A percentile compares a stretch with the other conserved stretches of the same genome.
Evolutionary conservation across 2,113 vertebrate genomes (phyloP).

Genomic region (Dinomys branickii): DNA sequence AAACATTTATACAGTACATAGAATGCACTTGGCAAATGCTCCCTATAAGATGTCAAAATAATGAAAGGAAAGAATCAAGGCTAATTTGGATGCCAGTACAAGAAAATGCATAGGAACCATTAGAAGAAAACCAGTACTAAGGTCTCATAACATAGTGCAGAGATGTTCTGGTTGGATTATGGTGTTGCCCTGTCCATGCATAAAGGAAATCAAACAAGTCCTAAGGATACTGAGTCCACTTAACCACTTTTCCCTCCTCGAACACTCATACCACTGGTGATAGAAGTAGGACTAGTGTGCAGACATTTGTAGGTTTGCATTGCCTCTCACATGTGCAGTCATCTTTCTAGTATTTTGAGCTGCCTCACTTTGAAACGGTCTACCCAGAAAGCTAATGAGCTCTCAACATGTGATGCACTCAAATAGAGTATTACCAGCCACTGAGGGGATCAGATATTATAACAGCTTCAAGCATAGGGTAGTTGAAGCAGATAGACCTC

Average conservation of each 20-base stretch:
- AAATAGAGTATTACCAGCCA: constrained; percentile 7
- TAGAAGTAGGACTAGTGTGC: background rate
- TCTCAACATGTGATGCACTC: background rate
- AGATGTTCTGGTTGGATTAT: background rate
- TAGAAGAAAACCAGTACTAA: background rate
- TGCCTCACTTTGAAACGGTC: constrained; percentile 3
- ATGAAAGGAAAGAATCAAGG: background rate
- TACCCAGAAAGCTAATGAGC: background rate
- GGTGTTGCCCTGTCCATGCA: background rate
- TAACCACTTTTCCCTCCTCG: background rate
- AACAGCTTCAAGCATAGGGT: background rate
- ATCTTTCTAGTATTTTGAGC: constrained; percentile 5
- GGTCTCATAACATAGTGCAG: background rate
- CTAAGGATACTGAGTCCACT: background rate
- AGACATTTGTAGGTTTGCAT: background rate
- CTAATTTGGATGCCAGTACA: constrained; percentile 33
- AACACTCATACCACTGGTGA: background rate
- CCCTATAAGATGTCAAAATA: background rate
- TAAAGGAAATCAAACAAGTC: constrained; percentile 37
- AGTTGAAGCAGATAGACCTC: constrained; percentile 9
- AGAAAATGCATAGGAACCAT: background rate
- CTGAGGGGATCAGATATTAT: background rate
- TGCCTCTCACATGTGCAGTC: background rate
- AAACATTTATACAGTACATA: background rate
- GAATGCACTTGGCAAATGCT: background rate